These are phyloP conservation scores for Nemoura dubitans DNA, from an alignment of 2,888 invertebrate species.

Conservation along the genomic window DNA sequence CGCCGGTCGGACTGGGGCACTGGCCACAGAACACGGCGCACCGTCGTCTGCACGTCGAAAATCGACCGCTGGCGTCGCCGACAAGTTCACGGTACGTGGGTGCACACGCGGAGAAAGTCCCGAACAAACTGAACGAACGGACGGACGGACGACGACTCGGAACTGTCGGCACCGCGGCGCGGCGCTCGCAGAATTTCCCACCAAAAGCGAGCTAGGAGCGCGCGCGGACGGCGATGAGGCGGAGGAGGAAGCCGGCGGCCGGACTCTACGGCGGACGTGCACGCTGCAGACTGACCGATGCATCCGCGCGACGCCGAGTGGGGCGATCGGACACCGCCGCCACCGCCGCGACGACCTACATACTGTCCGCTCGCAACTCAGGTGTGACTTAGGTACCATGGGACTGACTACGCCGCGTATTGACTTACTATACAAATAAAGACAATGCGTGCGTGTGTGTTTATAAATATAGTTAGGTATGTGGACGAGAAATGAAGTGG, in stretches of 20 bases:
- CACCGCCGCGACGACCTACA: not conserved
- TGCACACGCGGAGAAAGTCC: slow-evolving; percentile 8
- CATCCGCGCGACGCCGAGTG: not conserved
- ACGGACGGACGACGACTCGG: not conserved
- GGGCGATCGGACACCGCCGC: too few species aligned
- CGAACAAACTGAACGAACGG: slow-evolving; percentile 4
- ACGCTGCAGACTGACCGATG: not conserved
- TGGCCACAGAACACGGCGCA: not conserved
- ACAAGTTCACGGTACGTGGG: slow-evolving; percentile 1
- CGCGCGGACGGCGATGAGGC: not conserved
- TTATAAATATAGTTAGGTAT: not conserved
- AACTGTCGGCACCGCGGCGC: not conserved
- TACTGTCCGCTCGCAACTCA: not conserved
- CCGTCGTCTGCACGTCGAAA: not conserved
- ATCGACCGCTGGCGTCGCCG: not conserved
- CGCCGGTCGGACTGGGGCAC: not conserved
- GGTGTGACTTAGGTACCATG: not conserved
- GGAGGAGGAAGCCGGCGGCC: not conserved
- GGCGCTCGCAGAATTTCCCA: not conserved
- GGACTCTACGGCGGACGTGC: not conserved
- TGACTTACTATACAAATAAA: not conserved
- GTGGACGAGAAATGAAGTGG: not conserved
- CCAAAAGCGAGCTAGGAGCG: not conserved
- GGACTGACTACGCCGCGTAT: not conserved
- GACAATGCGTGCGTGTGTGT: not conserved